Evolutionary conservation across 2,888 invertebrate species (phyloP).

Genomic region (Myopa testacea): DNA sequence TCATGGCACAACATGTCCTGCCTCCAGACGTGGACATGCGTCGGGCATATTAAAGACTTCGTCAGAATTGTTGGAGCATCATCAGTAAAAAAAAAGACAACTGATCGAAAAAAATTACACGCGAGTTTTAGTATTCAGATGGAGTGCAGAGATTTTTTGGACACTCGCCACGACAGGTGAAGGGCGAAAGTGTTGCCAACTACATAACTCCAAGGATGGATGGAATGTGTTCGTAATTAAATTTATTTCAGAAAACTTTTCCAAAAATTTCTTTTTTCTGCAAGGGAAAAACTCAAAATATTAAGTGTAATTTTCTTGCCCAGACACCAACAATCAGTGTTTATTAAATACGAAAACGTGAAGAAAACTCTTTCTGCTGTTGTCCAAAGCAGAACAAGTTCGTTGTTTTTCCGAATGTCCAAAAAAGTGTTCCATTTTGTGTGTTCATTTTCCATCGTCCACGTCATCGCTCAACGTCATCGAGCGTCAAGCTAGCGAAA

Average conservation of each 20-base stretch:
- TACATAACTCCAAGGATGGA: no score
- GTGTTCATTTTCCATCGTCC: background rate
- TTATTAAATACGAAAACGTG: background rate
- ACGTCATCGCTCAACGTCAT: background rate
- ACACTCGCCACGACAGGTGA: background rate
- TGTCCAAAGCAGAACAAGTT: background rate
- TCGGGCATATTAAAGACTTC: constrained; percentile 38
- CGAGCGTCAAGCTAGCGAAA: constrained; percentile 20
- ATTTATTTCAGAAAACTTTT: background rate
- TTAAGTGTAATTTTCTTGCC: background rate
- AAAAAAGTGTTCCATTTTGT: background rate
- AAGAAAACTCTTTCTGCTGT: background rate
- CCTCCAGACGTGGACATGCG: constrained; percentile 6
- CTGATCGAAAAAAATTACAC: background rate
- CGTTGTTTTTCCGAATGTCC: constrained; percentile 1
- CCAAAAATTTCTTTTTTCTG: background rate
- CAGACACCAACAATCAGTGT: no score
- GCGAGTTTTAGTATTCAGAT: constrained; percentile 10
- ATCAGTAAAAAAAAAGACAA: background rate
- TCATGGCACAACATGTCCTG: constrained; percentile 9
- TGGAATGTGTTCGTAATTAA: no score
- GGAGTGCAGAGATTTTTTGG: constrained; percentile 12
- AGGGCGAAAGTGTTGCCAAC: background rate
- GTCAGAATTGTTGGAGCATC: constrained; percentile 24
- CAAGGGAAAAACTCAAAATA: background rate